Evolutionary conservation across 2,797 vertebrate species (phyloP).

Genomic region (Micromesistius poutassou): DNA sequence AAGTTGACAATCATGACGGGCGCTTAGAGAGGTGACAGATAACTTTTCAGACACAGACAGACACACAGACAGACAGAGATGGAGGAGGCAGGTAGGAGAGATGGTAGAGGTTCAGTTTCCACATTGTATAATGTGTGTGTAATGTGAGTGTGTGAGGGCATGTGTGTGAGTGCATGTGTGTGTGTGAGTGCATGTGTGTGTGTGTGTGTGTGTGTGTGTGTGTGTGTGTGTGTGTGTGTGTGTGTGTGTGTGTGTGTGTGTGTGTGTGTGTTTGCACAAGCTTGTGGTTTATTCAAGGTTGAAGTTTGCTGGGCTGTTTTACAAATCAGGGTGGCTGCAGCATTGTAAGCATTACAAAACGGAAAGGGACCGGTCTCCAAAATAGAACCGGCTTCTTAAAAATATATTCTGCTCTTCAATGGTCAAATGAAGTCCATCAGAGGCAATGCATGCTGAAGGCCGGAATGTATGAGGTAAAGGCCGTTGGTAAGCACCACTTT

Average conservation of each 20-base stretch:
- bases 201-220: slow-evolving; percentile 2
- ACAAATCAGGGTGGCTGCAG: slow-evolving; percentile 75
- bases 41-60: slow-evolving; percentile 7
- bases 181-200: slow-evolving; percentile 1
- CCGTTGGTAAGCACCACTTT: slow-evolving; percentile 46
- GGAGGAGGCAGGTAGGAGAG: background rate
- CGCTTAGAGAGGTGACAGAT: slow-evolving; percentile 43
- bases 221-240: slow-evolving; percentile 9
- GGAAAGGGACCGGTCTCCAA: slow-evolving; percentile 38
- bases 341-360: slow-evolving; percentile 71
- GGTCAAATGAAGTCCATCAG: slow-evolving; percentile 43
- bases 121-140: background rate
- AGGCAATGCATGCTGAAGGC: slow-evolving; percentile 53
- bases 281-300: slow-evolving; percentile 29
- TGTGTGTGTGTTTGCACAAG: slow-evolving; percentile 7
- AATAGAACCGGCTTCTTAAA: slow-evolving; percentile 41
- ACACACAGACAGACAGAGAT: background rate
- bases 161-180: slow-evolving; percentile 8
- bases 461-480: slow-evolving; percentile 55
- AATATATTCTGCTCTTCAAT: slow-evolving; percentile 43
- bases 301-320: slow-evolving; percentile 48
- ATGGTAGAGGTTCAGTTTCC: background rate
- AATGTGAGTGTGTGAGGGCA: slow-evolving; percentile 9
- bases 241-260: slow-evolving; percentile 13
- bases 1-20: slow-evolving; percentile 55